Percentiles rank a stretch among this genome's conserved stretches.
phyloP scores from a whole-genome alignment of 2,888 invertebrate genomes.

The Lamellibrachia columna region DNA sequence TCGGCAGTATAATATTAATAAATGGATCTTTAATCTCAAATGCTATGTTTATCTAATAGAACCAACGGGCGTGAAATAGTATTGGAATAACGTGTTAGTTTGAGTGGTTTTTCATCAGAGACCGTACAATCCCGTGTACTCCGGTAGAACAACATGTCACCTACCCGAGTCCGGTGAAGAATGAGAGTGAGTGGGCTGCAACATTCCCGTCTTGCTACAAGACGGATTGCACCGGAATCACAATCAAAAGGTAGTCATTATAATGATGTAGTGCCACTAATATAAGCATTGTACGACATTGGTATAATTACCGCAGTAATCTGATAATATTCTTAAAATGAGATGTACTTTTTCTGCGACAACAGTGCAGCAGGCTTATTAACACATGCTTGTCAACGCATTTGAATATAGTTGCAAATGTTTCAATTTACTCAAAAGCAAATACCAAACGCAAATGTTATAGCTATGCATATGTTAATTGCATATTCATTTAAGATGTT shows the following conservation, averaged over 20 bases:
- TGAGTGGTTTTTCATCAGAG: background rate
- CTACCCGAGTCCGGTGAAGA: background rate
- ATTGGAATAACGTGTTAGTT: background rate
- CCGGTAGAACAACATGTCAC: background rate
- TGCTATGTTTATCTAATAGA: background rate
- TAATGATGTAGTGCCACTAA: background rate
- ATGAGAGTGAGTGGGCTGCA: background rate
- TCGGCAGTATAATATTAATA: background rate
- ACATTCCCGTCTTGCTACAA: background rate
- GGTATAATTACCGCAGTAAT: background rate
- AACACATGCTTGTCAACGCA: too few relatives aligned
- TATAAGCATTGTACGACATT: background rate
- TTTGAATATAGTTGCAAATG: too few relatives aligned
- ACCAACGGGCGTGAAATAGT: background rate
- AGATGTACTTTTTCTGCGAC: background rate
- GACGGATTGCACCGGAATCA: background rate
- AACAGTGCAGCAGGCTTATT: background rate
- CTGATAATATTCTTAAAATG: too few relatives aligned
- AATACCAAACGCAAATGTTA: too few relatives aligned
- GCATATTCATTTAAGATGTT: too few relatives aligned
- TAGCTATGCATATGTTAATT: too few relatives aligned
- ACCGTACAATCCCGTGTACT: background rate
- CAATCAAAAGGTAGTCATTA: background rate
- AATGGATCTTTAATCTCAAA: background rate
- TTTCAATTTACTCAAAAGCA: too few relatives aligned